phyloP scores from a whole-genome alignment of 2,888 invertebrate species.

The Mesorhabditis spiculigera region DNA sequence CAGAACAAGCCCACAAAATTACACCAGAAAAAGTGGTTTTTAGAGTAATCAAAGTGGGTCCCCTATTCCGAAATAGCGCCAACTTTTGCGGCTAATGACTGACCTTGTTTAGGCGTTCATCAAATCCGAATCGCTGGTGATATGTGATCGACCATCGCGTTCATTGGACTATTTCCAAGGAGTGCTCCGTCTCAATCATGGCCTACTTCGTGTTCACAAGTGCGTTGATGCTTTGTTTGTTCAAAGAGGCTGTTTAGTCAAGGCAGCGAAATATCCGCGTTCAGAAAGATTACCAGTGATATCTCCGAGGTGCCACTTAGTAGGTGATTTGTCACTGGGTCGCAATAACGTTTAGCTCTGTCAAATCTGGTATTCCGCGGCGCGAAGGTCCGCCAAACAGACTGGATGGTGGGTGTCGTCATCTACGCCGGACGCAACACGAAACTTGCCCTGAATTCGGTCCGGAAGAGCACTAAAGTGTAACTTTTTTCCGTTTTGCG shows the following conservation, averaged over 20 bases:
- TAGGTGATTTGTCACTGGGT: conserved; percentile 70
- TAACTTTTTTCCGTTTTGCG: conserved; percentile 60
- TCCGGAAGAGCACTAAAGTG: conserved; percentile 77
- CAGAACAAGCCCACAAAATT: no score
- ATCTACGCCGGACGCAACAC: conserved; percentile 96
- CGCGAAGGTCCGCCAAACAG: conserved; percentile 88
- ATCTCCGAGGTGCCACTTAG: not conserved
- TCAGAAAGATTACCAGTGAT: no score
- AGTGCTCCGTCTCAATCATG: not conserved
- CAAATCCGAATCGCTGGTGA: not conserved
- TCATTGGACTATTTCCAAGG: not conserved
- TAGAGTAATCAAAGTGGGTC: no score
- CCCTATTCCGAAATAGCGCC: no score
- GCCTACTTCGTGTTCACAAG: not conserved
- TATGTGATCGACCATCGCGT: not conserved
- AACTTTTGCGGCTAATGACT: no score
- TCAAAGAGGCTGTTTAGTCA: no score
- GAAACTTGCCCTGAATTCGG: conserved; percentile 91
- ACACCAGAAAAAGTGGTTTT: no score
- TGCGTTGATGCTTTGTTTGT: not conserved
- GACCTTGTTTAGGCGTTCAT: not conserved
- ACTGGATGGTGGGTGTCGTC: conserved; percentile 86
- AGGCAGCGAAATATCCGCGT: no score
- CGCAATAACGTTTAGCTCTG: conserved; percentile 64
- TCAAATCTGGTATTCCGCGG: conserved; percentile 91